Base-by-base conservation (phyloP, 2,888 invertebrate species). In the Plebejus argus region DNA sequence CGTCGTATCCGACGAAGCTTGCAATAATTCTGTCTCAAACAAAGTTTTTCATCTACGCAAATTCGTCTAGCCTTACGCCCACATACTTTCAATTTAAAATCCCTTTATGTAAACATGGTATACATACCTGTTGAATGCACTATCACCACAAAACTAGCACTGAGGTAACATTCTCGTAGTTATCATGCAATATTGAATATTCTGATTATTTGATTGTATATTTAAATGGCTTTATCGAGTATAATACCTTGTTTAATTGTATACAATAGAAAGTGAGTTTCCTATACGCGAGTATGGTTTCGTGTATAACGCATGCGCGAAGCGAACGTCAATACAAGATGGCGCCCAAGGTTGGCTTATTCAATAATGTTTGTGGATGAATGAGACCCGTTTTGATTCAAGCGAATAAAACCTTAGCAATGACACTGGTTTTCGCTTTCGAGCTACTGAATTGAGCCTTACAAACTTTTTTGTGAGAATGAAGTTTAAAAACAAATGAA, bases 21-120 rank as follows among this genome's bases (percentile, higher is more conserved):
- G 66, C 12, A 10, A 23, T 58, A n/a, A 33, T 10, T 35, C 39
- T 23, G 5, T 79, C 85, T 87, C 87, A 90, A 88, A 88, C 85
- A 12, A 53, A 18, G 18, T 45, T 45, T 39, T 53, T 85, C 86
- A 82, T 92, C 92, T 86, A 92, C 93, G 86, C 86, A 5, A 83
- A 58, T 81, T 79, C 80, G 90, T 92, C 91, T 92, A 87, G 89
- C 88, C 90, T 90, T 90, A 91, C 91, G 88, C 91, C 91, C 89
- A 92, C 91, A 80, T 39, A 72, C 33, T 28, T 72, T 71, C 20
- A 58, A 28, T 56, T 72, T 35, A 72, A 72, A 56, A 72, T 23
- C 56, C 10, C 2, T 56, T 20, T 76, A 72, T 20, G 56, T 56
- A 58, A 72, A 72, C 76, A 76, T 66, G 53, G 39, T 74, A 28